Evolutionary conservation across 2,797 vertebrate genomes (phyloP).

Genomic region (Lepilemur ruficaudatus): DNA sequence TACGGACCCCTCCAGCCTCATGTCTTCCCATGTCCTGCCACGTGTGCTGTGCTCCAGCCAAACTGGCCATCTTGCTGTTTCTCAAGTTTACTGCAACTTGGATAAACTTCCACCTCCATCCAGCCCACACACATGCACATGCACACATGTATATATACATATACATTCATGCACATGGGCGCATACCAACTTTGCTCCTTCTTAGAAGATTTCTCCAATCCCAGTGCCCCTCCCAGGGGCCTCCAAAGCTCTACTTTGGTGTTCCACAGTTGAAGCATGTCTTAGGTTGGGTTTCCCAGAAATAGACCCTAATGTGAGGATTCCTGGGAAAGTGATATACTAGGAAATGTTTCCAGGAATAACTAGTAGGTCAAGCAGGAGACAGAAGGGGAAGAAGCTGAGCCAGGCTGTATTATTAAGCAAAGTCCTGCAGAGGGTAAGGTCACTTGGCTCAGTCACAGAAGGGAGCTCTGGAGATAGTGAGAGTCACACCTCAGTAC

Average conservation of each 20-base stretch:
- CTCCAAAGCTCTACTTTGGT: background rate
- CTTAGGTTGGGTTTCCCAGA: constrained; percentile 17
- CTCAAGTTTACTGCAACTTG: background rate
- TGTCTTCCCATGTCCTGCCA: background rate
- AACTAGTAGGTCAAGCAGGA: background rate
- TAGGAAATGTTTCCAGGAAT: constrained; percentile 5
- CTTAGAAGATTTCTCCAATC: background rate
- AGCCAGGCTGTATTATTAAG: background rate
- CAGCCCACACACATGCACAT: background rate
- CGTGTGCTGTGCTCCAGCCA: background rate
- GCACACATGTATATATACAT: background rate
- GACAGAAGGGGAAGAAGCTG: background rate
- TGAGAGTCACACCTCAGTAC: background rate
- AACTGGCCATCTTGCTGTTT: background rate
- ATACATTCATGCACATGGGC: background rate
- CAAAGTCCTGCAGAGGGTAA: background rate
- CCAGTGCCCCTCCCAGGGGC: background rate
- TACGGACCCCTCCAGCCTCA: background rate
- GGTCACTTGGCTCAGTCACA: background rate
- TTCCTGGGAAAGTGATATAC: constrained; percentile 6
- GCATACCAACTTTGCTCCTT: background rate
- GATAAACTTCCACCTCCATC: background rate
- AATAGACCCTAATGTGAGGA: background rate
- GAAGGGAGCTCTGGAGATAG: background rate
- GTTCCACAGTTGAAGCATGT: background rate